Base-by-base conservation (phyloP, 2,113 vertebrate genomes). In the Castor canadensis region DNA sequence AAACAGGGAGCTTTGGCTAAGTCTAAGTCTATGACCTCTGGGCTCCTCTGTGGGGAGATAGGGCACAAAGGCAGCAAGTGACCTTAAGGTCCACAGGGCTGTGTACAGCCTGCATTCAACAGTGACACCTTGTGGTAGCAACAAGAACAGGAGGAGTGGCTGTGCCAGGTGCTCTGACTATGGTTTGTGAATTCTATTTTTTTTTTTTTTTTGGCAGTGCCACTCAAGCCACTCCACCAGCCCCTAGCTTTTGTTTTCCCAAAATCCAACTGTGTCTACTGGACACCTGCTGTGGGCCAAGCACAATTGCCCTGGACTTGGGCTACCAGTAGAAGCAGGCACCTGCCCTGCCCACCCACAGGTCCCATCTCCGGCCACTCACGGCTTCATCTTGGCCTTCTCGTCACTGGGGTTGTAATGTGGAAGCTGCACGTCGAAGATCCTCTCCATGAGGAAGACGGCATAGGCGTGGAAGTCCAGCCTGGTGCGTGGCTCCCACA, bases 391-490 rank as follows among this genome's bases (percentile, higher is more conserved):
- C 96, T 98, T 96, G 49, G 92, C 93, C 96, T 98, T 99, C 40
- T 98, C 98, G 40, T 97, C 97, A 0, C 43, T 92, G 1, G 97
- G 98, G 89, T 98, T 98, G 83, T 98, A 97, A 69, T 98, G 95
- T 0, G 99, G 99, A 40, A 99, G 98, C 76, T 64, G 98, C 97
- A 99, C 97, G n/a, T 98, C 98, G 60, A 99, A 99, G 93, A 99
- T 99, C 88, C 98, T 97, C 32, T 99, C 98, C 99, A 99, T 99
- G 94, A 99, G 98, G 75, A 99, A 97, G 83, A 98, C 62, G 0
- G 99, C 99, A 0, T 99, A 99, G 93, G 98, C 96, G 2, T 98
- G 92, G 66, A 99, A 99, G 97, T 99, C 99, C 95, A 99, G 96
- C 80, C 83, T 97, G 47, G 97, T 97, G 2, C 79, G 90, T 0